Evolutionary conservation across 2,888 invertebrate species (phyloP), one percentile per base, ranked within the genome.

Genomic region (Parelbella ahira): DNA sequence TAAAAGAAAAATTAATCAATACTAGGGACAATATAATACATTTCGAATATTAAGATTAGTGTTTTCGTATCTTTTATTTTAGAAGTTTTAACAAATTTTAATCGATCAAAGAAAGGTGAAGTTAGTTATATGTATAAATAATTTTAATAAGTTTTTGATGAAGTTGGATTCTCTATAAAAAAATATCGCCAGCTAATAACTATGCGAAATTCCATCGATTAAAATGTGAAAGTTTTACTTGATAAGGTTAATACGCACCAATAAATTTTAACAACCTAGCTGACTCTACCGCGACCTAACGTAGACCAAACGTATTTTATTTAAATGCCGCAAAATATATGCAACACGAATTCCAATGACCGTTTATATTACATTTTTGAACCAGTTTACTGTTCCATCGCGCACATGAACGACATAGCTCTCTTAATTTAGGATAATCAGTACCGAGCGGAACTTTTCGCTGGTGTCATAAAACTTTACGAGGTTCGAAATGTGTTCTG

Each of bases 391-490:
- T 50, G 50, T 52, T 50, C 47, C 54, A 54, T n/a, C 52, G 44
- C 25, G 24, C 25, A 23, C 44, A 46, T 51, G 46, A 51, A 48
- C 48, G 52, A 58, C 54, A 58, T 60, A 48, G 53, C 53, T 53
- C 48, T 53, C 55, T 58, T 60, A 57, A 56, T 52, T 60, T 51
- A 51, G 42, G 44, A 48, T 54, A 58, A 61, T 55, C 53, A 56
- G 51, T 47, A 45, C 53, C 24, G 38, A 44, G 45, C 51, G 56
- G 47, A 51, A 54, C 53, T 46, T 49, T 54, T 53, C 23, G 34
- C 53, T 53, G 60, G 63, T 58, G 63, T 63, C 61, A 68, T 72
- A 72, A 71, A 74, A 68, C 51, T 71, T 70, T 71, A 72, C 51
- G 67, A 63, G 63, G 63, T 61, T 63, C 62, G 66, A 72, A 70